Evolutionary conservation across 1,140 invertebrate species (phyloP).

Genomic region (Megalopta genalis): DNA sequence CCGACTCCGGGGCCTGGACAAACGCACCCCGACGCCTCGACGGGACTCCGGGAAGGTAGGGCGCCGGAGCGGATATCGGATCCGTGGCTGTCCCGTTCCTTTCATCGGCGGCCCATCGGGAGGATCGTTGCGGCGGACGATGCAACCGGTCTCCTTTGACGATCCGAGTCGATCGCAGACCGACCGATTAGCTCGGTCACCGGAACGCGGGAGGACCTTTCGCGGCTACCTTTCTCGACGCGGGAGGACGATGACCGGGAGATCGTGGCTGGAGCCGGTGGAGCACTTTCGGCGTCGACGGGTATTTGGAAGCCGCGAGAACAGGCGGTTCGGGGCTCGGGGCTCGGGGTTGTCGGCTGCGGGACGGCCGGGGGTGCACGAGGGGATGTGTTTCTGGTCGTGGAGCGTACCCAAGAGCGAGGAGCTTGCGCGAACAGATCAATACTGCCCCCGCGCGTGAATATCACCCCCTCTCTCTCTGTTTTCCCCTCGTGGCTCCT

Average conservation of each 20-base stretch:
- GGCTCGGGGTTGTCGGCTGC: background rate
- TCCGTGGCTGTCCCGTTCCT: too few relatives aligned
- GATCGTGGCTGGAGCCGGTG: conserved; percentile 34
- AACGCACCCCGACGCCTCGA: too few relatives aligned
- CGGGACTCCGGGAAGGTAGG: too few relatives aligned
- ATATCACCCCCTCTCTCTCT: conserved; percentile 60
- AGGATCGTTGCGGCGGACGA: too few relatives aligned
- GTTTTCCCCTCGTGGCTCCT: conserved; percentile 32
- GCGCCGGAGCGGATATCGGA: too few relatives aligned
- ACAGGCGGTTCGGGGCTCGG: background rate
- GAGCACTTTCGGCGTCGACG: conserved; percentile 37
- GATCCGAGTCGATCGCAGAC: too few relatives aligned
- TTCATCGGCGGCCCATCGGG: too few relatives aligned
- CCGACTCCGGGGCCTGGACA: too few relatives aligned
- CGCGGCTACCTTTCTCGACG: too few relatives aligned
- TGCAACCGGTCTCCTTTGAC: too few relatives aligned
- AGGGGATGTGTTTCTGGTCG: conserved; percentile 28
- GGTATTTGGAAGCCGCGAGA: conserved; percentile 27
- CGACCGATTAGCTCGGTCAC: too few relatives aligned
- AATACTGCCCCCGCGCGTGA: conserved; percentile 76
- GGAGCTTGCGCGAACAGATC: conserved; percentile 79
- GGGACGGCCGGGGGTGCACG: background rate
- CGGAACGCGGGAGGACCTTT: too few relatives aligned
- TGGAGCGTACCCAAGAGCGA: conserved; percentile 66
- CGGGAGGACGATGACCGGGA: conserved; percentile 34